A percentile compares a stretch with the other conserved stretches of the same genome.
phyloP scores from a whole-genome alignment of 2,113 vertebrate species.

The Oncorhynchus mykiss region DNA sequence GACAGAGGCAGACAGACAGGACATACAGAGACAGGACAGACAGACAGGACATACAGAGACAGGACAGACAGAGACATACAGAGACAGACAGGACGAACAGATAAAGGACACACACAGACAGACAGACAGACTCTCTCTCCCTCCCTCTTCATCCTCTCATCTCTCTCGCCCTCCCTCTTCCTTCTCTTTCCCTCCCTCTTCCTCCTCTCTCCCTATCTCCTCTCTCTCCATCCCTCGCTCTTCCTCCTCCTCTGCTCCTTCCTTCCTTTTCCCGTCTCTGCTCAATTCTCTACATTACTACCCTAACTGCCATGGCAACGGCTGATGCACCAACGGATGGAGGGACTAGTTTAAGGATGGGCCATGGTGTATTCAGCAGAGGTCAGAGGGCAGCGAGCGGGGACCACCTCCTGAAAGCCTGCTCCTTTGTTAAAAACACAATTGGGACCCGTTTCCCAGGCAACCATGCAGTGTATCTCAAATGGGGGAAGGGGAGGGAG shows the following conservation, averaged over 20 bases:
- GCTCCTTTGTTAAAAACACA: slow-evolving; percentile 75
- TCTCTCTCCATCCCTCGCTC: too few relatives aligned
- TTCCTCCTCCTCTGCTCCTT: slow-evolving; percentile 8
- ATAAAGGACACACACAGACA: too few relatives aligned
- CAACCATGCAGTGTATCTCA: slow-evolving; percentile 66
- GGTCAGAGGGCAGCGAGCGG: slow-evolving; percentile 72
- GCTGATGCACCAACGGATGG: slow-evolving; percentile 59
- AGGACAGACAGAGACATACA: too few relatives aligned
- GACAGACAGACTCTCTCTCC: too few relatives aligned
- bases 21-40: too few relatives aligned
- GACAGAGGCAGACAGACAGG: too few relatives aligned
- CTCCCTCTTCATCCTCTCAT: too few relatives aligned
- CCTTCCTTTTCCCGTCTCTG: slow-evolving; percentile 34
- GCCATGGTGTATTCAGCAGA: slow-evolving; percentile 31
- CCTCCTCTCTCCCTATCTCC: too few relatives aligned
- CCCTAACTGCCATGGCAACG: slow-evolving; percentile 65
- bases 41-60: too few relatives aligned
- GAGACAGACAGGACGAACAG: too few relatives aligned
- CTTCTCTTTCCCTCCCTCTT: too few relatives aligned
- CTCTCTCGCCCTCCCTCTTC: too few relatives aligned
- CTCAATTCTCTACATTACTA: slow-evolving; percentile 64
- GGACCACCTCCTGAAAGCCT: slow-evolving; percentile 73
- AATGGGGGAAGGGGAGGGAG: slow-evolving; percentile 37
- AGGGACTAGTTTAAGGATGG: slow-evolving; percentile 26
- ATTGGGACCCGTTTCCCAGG: slow-evolving; percentile 75